Evolutionary conservation across 2,113 vertebrate species (phyloP), one percentile per base, ranked within the genome.

Genomic region (Podarcis raffonei): DNA sequence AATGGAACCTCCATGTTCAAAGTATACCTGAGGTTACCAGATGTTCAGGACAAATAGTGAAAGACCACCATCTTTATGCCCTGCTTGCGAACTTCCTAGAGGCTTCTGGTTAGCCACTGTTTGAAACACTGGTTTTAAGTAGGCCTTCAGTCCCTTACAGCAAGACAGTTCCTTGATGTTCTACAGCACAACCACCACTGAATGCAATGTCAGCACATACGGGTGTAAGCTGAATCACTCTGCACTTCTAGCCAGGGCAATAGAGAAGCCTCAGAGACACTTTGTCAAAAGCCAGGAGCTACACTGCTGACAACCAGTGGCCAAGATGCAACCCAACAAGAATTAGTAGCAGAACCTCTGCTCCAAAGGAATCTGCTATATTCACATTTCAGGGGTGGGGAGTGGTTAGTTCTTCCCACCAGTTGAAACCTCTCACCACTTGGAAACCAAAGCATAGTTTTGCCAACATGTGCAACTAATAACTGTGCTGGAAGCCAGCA

Each of bases 321-420:
- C 13, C 48, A 12, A 72, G 66, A 59, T 30, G 5, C 48, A 16
- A 79, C 59, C 68, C 75, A 78, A 68, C 81, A 75, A 81, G 32
- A 37, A 76, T 93, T 80, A 77, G 76, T n/a, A 69, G 37, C 68
- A 53, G 82, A 59, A 22, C n/a, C 87, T 62, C 37, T 48, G 62
- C 81, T 87, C 76, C 62, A 87, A 11, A n/a, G 15, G 15, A 76
- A 65, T 32, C 87, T 65, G 25, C 0, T 69, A 32, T 0, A 3
- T 71, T 57, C 57, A 57, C 53, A 22, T 18, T 35, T 35, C 12
- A 18, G 71, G 9, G 9, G 25, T 71, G 48, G 48, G 9, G 48
- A 1, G 48, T 30, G 25, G 30, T 27, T 69, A 32, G 15, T 30
- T 30, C 35, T 86, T 22, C 84, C 42, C 81, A n/a, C 30, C 0